Percentiles rank a stretch among this genome's conserved stretches.
Conservation (phyloP, 2,113 vertebrate species). For the Myanophis thanlyinensis region DNA sequence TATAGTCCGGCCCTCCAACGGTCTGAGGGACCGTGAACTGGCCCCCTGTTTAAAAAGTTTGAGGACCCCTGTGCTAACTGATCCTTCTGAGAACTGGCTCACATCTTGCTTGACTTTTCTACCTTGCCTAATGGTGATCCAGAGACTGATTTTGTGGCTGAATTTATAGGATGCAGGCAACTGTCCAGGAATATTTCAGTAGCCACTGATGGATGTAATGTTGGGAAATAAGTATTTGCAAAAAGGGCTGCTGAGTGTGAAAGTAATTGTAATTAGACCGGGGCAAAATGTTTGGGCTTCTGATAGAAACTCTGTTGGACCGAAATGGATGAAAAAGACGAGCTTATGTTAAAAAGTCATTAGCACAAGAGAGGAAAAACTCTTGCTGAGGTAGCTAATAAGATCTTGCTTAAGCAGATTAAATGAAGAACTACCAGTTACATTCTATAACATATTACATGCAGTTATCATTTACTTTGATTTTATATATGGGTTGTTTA, state of each 20-base stretch:
- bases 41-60: too few relatives aligned
- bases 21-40: too few relatives aligned
- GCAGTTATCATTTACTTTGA: not conserved
- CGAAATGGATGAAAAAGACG: not conserved
- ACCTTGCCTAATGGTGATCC: not conserved
- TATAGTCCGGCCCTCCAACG: too few relatives aligned
- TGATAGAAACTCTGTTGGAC: too few relatives aligned
- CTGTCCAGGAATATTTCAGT: not conserved
- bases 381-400: not conserved
- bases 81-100: not conserved
- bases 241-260: not conserved
- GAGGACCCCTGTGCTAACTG: too few relatives aligned
- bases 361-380: not conserved
- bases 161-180: not conserved
- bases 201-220: not conserved
- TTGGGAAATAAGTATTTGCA: not conserved
- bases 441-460: not conserved
- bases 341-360: not conserved
- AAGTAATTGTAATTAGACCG: not conserved
- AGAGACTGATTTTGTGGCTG: not conserved
- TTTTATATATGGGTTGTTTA: not conserved
- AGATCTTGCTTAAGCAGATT: not conserved
- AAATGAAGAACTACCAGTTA: not conserved
- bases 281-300: not conserved
- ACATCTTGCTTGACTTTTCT: too few relatives aligned